Conservation (phyloP, 2,113 vertebrate genomes). For the Labeo catla region DNA sequence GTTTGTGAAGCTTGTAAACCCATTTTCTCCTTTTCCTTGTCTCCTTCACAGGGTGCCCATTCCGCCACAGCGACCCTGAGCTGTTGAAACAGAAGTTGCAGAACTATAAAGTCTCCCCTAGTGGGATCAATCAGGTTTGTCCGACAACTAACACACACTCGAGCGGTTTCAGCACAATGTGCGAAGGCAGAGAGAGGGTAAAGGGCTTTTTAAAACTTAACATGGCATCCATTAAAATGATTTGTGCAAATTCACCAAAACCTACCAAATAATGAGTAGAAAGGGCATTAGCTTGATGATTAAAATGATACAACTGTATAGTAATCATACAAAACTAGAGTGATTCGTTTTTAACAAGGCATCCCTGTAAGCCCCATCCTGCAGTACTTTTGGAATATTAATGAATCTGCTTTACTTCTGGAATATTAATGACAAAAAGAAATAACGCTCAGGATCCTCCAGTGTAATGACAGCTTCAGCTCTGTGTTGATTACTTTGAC, state of each 20-base stretch:
- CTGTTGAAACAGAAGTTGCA: slow-evolving; percentile 95
- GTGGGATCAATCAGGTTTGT: slow-evolving; percentile 87
- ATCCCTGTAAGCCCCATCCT: slow-evolving; percentile 21
- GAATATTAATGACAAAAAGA: slow-evolving; percentile 33
- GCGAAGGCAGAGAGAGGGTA: neutral
- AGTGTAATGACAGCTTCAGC: slow-evolving; percentile 29
- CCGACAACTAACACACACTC: slow-evolving; percentile 7
- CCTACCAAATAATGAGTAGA: slow-evolving; percentile 14
- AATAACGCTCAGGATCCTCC: slow-evolving; percentile 27
- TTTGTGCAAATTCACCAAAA: neutral
- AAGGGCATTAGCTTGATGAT: slow-evolving; percentile 8
- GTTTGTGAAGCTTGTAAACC: neutral
- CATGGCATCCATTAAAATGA: slow-evolving; percentile 10
- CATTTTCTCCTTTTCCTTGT: neutral
- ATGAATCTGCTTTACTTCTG: slow-evolving; percentile 32
- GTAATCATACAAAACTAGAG: slow-evolving; percentile 3
- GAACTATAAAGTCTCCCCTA: slow-evolving; percentile 84
- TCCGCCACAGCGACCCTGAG: slow-evolving; percentile 93
- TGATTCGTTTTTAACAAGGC: slow-evolving; percentile 28
- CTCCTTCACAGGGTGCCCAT: slow-evolving; percentile 86
- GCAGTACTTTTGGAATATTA: slow-evolving; percentile 36
- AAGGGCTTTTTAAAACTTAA: slow-evolving; percentile 12
- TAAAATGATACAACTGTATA: slow-evolving; percentile 14
- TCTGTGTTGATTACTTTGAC: slow-evolving; percentile 44
- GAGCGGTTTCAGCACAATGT: slow-evolving; percentile 4